These are phyloP conservation scores for Tapirus terrestris DNA, from an alignment of 2,113 vertebrate species.

Conservation along the genomic window DNA sequence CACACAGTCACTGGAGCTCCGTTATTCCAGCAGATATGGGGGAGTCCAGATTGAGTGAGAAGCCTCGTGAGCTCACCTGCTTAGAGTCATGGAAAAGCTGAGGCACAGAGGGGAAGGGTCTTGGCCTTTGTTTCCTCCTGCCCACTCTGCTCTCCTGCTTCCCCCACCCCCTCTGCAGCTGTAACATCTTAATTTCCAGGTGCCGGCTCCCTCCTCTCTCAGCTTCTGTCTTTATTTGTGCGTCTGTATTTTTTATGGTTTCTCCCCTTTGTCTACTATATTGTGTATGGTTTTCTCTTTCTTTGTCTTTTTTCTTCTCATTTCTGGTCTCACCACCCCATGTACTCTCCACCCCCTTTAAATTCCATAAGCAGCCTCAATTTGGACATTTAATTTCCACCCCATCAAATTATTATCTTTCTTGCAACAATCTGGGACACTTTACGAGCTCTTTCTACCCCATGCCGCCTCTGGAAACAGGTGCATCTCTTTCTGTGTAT, in stretches of 20 bases:
- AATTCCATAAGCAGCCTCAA: constrained; percentile 54
- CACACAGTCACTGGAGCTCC: no score
- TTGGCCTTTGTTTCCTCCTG: neutral
- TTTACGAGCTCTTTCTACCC: constrained; percentile 36
- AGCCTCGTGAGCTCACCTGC: neutral
- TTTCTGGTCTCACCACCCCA: neutral
- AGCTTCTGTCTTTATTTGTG: constrained; percentile 47
- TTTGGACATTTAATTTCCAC: constrained; percentile 64
- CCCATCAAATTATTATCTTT: constrained; percentile 56
- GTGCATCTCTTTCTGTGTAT: constrained; percentile 41
- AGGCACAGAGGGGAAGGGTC: neutral
- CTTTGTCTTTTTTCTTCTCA: constrained; percentile 27
- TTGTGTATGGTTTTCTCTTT: constrained; percentile 15
- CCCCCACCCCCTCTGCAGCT: neutral
- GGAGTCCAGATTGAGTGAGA: neutral
- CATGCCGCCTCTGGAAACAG: constrained; percentile 63
- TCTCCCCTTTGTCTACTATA: constrained; percentile 54
- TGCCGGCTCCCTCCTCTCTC: neutral
- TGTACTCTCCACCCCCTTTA: neutral
- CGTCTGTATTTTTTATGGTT: neutral
- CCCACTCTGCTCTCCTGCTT: neutral
- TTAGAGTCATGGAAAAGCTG: neutral
- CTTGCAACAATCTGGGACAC: constrained; percentile 54
- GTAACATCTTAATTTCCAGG: constrained; percentile 60
- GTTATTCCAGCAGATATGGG: neutral